A percentile compares a stretch with the other conserved stretches of the same genome.
Evolutionary conservation across 1,140 invertebrate genomes (phyloP).

Genomic region (Lepidurus packardi): DNA sequence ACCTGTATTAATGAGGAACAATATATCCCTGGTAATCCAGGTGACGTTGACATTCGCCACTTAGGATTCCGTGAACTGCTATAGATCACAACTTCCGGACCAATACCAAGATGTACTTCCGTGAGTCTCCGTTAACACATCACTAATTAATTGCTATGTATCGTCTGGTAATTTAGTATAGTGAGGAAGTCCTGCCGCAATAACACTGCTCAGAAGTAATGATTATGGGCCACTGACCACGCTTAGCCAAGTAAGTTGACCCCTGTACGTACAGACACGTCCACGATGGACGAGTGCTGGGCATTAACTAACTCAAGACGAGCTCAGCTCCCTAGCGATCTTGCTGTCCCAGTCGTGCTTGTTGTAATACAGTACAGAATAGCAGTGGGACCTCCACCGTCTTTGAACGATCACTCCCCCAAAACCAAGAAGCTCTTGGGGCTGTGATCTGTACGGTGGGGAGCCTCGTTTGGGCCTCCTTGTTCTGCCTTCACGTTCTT

Average conservation of each 20-base stretch:
- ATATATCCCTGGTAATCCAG: slow-evolving; percentile 6
- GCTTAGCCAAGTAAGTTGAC: neutral
- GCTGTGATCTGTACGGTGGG: slow-evolving; percentile 6
- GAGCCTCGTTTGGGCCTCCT: slow-evolving; percentile 16
- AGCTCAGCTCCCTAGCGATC: neutral
- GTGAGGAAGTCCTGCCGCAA: too few relatives aligned
- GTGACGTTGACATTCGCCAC: slow-evolving; percentile 2
- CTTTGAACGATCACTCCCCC: slow-evolving; percentile 3
- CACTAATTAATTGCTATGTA: neutral
- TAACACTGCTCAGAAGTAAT: neutral
- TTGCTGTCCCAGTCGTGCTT: neutral
- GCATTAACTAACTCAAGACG: neutral
- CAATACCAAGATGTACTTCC: neutral
- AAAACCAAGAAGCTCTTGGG: slow-evolving; percentile 17
- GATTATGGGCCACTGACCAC: neutral
- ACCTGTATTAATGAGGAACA: neutral
- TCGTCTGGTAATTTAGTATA: too few relatives aligned
- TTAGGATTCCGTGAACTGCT: neutral
- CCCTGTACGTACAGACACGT: neutral
- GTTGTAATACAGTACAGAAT: slow-evolving; percentile 4
- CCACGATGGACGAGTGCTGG: neutral
- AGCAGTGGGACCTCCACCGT: neutral
- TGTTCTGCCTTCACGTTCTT: slow-evolving; percentile 9
- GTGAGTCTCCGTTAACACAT: neutral
- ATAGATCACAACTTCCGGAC: neutral